phyloP scores from a whole-genome alignment of 1,140 invertebrate species.

The Papilio machaon region DNA sequence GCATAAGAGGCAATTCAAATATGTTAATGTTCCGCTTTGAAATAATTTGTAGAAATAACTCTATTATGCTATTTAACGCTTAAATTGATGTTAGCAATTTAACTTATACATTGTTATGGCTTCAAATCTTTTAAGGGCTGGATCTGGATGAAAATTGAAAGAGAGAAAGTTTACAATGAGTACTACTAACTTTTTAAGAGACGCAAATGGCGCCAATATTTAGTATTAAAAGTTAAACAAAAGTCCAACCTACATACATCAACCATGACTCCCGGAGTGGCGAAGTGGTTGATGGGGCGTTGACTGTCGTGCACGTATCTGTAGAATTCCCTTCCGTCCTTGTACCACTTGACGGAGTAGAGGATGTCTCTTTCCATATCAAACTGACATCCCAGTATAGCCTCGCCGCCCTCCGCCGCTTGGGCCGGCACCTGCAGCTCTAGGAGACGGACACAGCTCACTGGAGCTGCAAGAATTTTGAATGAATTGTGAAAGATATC shows the following conservation, averaged over 20 bases:
- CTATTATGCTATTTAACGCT: slow-evolving; percentile 20
- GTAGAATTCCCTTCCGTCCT: slow-evolving; percentile 88
- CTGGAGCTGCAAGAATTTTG: slow-evolving; percentile 49
- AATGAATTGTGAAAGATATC: not conserved
- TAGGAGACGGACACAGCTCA: slow-evolving; percentile 54
- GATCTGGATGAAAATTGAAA: too few relatives aligned
- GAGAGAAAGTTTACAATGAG: too few relatives aligned
- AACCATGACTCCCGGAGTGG: slow-evolving; percentile 83
- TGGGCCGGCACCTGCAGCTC: slow-evolving; percentile 82
- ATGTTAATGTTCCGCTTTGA: slow-evolving; percentile 9
- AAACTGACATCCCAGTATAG: slow-evolving; percentile 82
- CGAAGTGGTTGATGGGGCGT: slow-evolving; percentile 83
- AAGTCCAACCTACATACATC: slow-evolving; percentile 80
- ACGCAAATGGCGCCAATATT: too few relatives aligned
- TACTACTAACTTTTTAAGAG: too few relatives aligned
- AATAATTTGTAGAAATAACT: not conserved
- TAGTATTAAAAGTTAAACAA: not conserved
- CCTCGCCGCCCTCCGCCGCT: slow-evolving; percentile 82
- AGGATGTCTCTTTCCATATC: slow-evolving; percentile 85
- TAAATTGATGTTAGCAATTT: not conserved
- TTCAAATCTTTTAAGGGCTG: not conserved
- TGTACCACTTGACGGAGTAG: slow-evolving; percentile 92
- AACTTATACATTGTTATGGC: not conserved
- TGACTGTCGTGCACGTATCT: slow-evolving; percentile 80
- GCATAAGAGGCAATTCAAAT: not conserved